These are phyloP conservation scores for Sebastes nivosus DNA, from an alignment of 2,797 vertebrate genomes.

Conservation along the genomic window DNA sequence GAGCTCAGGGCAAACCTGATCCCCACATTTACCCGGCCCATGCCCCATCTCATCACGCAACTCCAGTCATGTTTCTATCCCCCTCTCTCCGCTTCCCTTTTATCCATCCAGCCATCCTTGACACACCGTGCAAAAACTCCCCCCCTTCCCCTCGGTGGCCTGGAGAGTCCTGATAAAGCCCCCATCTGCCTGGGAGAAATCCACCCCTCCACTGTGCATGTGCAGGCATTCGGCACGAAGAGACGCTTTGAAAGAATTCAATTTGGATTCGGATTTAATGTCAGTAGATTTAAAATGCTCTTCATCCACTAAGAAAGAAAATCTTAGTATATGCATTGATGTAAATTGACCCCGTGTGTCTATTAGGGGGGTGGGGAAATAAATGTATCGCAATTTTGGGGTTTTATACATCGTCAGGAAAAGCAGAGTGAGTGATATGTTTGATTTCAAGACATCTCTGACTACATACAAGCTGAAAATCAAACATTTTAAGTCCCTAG, in stretches of 20 bases:
- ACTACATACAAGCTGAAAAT: too few relatives aligned
- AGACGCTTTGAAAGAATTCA: constrained; percentile 23
- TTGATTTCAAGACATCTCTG: too few relatives aligned
- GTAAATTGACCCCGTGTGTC: neutral
- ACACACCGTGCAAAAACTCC: constrained; percentile 17
- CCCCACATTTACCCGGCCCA: constrained; percentile 44
- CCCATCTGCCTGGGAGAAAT: constrained; percentile 36
- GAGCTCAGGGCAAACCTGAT: constrained; percentile 60
- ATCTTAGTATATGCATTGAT: neutral
- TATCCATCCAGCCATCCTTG: constrained; percentile 45
- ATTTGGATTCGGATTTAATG: constrained; percentile 30
- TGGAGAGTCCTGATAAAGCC: constrained; percentile 65
- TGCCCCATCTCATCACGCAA: constrained; percentile 43
- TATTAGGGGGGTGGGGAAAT: too few relatives aligned
- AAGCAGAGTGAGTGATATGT: too few relatives aligned
- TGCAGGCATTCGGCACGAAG: neutral
- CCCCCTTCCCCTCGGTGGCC: constrained; percentile 40
- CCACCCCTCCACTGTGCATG: constrained; percentile 9
- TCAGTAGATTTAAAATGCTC: neutral
- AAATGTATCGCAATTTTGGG: too few relatives aligned
- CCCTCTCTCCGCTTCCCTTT: constrained; percentile 12
- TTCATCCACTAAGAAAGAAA: neutral
- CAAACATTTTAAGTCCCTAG: too few relatives aligned
- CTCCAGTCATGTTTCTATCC: constrained; percentile 34
- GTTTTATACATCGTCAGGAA: too few relatives aligned